Evolutionary conservation across 2,888 invertebrate genomes (phyloP), one percentile per base, ranked within the genome.

Genomic region (Prenolepis imparis): DNA sequence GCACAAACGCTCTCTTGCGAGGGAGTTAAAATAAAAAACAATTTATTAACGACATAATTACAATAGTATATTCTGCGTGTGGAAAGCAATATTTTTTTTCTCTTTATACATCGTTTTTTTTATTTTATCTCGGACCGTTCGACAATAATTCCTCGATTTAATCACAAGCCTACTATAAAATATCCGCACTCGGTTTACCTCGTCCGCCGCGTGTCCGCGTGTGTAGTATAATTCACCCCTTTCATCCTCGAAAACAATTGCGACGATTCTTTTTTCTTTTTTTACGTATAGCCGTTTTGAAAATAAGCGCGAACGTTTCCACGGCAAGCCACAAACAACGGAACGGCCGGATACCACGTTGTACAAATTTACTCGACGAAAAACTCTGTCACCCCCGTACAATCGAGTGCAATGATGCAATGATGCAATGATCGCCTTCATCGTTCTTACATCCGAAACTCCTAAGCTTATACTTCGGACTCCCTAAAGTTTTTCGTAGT

Each of bases 11-110:
- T 18, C 18, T 32, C 21, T 44, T 48, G n/a, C 44, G 59, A 59
- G 18, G 55, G 59, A n/a, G 15, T 87, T 92, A 93, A 93, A 93
- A 93, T 92, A 93, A 93, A 93, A 93, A 93, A 93, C 93, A 93
- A 93, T 93, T 93, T 93, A 93, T 93, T 93, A 93, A 93, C 93
- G 93, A 92, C 92, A 93, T 93, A 93, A 93, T 93, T 93, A 93
- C 93, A 93, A 92, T 93, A 92, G 91, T 91, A 92, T 93, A 91
- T 93, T 93, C 91, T 91, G 90, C 91, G 91, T 91, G 90, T 93
- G 93, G 91, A 92, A 93, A 93, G 93, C 93, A 92, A 91, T 91
- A 91, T 90, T 91, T 90, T 89, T 91, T 88, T 93, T 93, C 52
- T 72, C 52, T 72, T 72, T 92, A 90, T 91, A 91, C 90, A 92